phyloP scores from a whole-genome alignment of 2,113 vertebrate species.

The Peucedramus taeniatus region DNA sequence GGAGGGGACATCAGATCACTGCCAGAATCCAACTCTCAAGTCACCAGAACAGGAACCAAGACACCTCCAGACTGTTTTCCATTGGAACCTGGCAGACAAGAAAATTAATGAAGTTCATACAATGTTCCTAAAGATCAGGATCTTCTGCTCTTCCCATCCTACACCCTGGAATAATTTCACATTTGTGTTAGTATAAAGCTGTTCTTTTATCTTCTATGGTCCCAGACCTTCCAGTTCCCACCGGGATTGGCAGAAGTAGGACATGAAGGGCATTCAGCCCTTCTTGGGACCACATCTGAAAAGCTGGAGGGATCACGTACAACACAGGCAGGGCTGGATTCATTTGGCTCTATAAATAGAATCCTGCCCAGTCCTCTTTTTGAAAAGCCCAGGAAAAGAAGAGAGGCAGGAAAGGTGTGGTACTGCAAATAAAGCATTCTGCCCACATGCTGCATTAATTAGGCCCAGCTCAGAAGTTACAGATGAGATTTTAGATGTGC shows the following conservation, averaged over 20 bases:
- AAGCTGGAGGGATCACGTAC: constrained; percentile 1
- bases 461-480: neutral
- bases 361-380: constrained; percentile 29
- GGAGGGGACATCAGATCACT: neutral
- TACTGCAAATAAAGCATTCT: constrained; percentile 26
- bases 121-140: neutral
- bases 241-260: neutral
- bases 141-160: neutral
- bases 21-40: neutral
- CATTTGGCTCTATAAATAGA: constrained; percentile 61
- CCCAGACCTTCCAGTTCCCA: neutral
- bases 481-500: neutral
- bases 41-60: neutral
- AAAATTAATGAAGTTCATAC: neutral
- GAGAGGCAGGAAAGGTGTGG: constrained; percentile 68
- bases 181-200: neutral
- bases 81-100: neutral
- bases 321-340: constrained; percentile 42
- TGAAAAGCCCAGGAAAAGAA: constrained; percentile 50
- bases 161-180: neutral
- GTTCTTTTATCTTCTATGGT: neutral
- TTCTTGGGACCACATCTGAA: neutral
- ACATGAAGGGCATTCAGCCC: neutral
- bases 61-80: neutral
- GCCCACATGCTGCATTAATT: constrained; percentile 16